phyloP scores from a whole-genome alignment of 2,888 invertebrate species.

The Lydus trimaculatus region DNA sequence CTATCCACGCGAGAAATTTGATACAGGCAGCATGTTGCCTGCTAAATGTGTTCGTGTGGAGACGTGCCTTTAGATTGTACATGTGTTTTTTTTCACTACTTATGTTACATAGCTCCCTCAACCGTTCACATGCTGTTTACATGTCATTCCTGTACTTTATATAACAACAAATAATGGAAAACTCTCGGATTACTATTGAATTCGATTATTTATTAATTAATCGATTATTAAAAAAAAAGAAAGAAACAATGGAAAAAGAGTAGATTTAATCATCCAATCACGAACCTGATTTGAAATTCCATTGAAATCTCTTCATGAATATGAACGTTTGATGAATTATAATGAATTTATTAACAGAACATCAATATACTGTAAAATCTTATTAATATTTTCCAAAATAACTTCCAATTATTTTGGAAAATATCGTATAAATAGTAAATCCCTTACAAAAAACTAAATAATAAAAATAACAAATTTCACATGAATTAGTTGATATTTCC shows the following conservation, averaged over 20 bases:
- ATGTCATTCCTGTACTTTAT: no score
- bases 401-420: neutral
- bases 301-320: slow-evolving; percentile 1
- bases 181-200: no score
- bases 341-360: slow-evolving; percentile 2
- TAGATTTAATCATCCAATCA: slow-evolving; percentile 1
- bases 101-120: no score
- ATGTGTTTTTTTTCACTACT: no score
- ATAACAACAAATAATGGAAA: no score
- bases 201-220: neutral
- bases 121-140: no score
- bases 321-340: neutral
- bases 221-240: no score
- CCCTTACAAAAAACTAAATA: neutral
- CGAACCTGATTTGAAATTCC: neutral
- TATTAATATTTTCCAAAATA: neutral
- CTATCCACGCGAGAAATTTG: no score
- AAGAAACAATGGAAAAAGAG: slow-evolving; percentile 5
- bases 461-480: neutral
- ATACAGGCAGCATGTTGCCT: no score
- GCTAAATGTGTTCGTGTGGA: no score
- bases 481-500: neutral
- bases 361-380: neutral
- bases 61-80: no score
- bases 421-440: neutral